Percentiles rank a stretch among this genome's conserved stretches.
Conservation (phyloP, 2,888 invertebrate species). For the Eupithecia exiguata region DNA sequence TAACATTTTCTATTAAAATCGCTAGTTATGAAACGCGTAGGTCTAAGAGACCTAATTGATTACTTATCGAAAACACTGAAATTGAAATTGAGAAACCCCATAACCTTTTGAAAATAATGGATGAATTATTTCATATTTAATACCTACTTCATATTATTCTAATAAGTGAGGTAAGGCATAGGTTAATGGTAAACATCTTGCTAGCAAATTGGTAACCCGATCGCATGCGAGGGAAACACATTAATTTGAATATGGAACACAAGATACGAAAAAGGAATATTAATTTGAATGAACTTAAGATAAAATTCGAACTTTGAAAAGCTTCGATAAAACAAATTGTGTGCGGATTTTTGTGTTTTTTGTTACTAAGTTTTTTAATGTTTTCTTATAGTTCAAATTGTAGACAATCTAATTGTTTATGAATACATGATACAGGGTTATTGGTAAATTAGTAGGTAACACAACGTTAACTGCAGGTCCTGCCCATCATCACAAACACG, state of each 20-base stretch:
- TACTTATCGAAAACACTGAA: background rate
- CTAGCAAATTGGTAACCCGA: slow-evolving; percentile 74
- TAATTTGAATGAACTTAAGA: slow-evolving; percentile 23
- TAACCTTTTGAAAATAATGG: slow-evolving; percentile 18
- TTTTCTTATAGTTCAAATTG: background rate
- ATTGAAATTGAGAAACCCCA: background rate
- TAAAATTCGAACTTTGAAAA: background rate
- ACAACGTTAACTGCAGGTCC: no score
- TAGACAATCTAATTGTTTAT: no score
- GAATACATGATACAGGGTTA: no score
- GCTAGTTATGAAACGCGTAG: no score
- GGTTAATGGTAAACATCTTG: slow-evolving; percentile 56
- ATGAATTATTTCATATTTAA: background rate
- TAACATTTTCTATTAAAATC: no score
- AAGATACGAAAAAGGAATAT: slow-evolving; percentile 35
- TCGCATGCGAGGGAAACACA: slow-evolving; percentile 43
- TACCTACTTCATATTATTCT: slow-evolving; percentile 15
- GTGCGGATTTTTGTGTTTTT: no score
- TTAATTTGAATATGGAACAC: slow-evolving; percentile 44
- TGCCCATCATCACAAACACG: no score
- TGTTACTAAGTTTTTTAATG: background rate
- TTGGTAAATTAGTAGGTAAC: no score
- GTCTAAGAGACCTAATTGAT: no score
- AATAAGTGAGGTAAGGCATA: slow-evolving; percentile 29
- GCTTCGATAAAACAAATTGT: background rate